Base-by-base conservation (phyloP, 2,888 invertebrate genomes). In the Cartodere bifasciata region DNA sequence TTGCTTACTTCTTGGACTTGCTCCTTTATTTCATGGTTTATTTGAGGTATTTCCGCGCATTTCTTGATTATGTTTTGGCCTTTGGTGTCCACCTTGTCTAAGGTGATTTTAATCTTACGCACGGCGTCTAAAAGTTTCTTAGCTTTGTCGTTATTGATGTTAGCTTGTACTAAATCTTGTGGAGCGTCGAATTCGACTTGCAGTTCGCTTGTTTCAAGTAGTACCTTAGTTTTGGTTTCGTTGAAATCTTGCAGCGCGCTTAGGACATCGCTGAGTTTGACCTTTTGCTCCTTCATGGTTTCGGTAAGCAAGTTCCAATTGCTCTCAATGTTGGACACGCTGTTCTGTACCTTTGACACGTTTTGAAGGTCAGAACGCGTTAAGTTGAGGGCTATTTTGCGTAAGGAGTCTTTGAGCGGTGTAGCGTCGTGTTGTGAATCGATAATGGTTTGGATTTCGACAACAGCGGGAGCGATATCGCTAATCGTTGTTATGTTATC, bases 341-440 rank as follows among this genome's bases (percentile, higher is more conserved):
- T 75, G 44, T 81, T 81, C 57, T 90, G 88, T 36, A 88, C 77
- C 1, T 74, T 71, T 0, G 81, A 75, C 58, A 82, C 76, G 43
- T 82, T 82, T 29, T 75, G 70, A 48, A 83, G 76, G 59, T 91
- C 81, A 62, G 83, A 78, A 50, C 81, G 75, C 74, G 87, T 75
- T 40, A 87, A 59, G 46, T 76, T 68, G 31, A 81, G 65, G 1
- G 85, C 87, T 62, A 85, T 79, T 48, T 76, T 75, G 46, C 81
- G 73, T n/a, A 88, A 63, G 41, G 75, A 72, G 40, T 81, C 74
- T 48, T 79, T 76, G 1, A 76, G 60, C 4, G 67, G 60, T 42
- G 68, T 66, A 43, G 75, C 73, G 10, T 69, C 65, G 45, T 71
- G 69, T 43, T 68, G 68, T n/a, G 54, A 53, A 23, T 65, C 62